Evolutionary conservation across 2,888 invertebrate genomes (phyloP).

Genomic region (Drosophila merina): DNA sequence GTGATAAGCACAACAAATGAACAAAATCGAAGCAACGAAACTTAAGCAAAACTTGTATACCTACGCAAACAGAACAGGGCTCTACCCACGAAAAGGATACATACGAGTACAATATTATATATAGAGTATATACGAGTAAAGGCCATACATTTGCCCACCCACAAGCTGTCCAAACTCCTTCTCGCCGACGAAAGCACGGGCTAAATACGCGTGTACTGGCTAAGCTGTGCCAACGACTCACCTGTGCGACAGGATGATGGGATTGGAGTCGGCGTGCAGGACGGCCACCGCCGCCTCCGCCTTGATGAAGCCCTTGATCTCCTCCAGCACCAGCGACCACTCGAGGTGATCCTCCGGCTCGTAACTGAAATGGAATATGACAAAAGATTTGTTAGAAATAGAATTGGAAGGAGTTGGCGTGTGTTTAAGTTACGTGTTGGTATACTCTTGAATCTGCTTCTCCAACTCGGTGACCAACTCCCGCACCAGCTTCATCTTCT

Average conservation of each 20-base stretch:
- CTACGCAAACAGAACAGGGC: conserved; percentile 61
- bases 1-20: conserved; percentile 81
- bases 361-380: conserved; percentile 85
- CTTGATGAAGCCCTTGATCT: conserved; percentile 96
- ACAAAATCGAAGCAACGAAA: conserved; percentile 70
- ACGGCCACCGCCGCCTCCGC: conserved; percentile 96
- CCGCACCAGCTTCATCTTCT: conserved; percentile 95
- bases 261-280: conserved; percentile 93
- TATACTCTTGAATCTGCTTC: conserved; percentile 97
- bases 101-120: conserved; percentile 11
- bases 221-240: conserved; percentile 82
- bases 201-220: conserved; percentile 70
- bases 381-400: conserved; percentile 27
- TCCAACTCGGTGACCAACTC: conserved; percentile 96
- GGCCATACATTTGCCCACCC: conserved; percentile 53
- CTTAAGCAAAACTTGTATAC: conserved; percentile 79
- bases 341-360: conserved; percentile 98
- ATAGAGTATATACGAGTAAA: background rate
- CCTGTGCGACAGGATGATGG: conserved; percentile 95
- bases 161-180: conserved; percentile 78
- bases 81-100: conserved; percentile 5
- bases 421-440: conserved; percentile 86
- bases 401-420: conserved; percentile 12
- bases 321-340: conserved; percentile 97
- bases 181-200: conserved; percentile 85